Base-by-base conservation (phyloP, 2,113 vertebrate genomes). In the Desmodus rotundus region DNA sequence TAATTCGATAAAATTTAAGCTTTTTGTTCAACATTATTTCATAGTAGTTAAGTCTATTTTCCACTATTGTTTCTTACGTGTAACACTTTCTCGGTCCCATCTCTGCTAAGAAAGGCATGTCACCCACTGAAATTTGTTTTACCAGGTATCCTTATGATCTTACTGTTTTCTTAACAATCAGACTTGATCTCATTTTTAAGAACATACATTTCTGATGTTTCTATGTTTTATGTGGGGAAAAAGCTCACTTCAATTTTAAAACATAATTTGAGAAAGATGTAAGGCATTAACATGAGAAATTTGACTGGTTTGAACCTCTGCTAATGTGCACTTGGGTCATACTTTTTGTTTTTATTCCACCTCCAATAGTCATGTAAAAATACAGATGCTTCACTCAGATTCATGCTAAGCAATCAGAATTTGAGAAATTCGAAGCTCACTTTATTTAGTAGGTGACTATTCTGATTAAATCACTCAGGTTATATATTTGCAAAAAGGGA, bases 201-300 rank as follows among this genome's bases (percentile, higher is more conserved):
- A 0, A 50, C 10, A 17, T 80, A 52, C 36, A 33, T 10, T 5
- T 67, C 54, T 73, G 28, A 19, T 52, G 28, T n/a, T 33, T 61
- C 45, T 41, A 45, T 2, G 58, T 58, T 24, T 20, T 36, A 56
- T 50, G 26, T 5, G 33, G 45, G 45, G 58, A 50, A 8, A 56
- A 20, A 67, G 28, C 20, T 72, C 11, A 52, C 24, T 74, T 14
- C 24, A n/a, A 77, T 43, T 87, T 89, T 58, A 78, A 95, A 93
- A 72, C 6, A 16, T 38, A 56, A 43, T 73, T 65, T 83, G 45
- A 47, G 76, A 56, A 90, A 78, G 4, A 43, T n/a, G 1, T 54
- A 7, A 22, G 3, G 12, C 26, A 15, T 31, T 73, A 87, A 12
- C 14, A 6, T 63, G 38, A 74, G 41, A 38, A n/a, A 38, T 92